A percentile compares a stretch with the other conserved stretches of the same genome.
phyloP scores from a whole-genome alignment of 2,797 vertebrate genomes.

The Tokudaia tokunoshimensis region DNA sequence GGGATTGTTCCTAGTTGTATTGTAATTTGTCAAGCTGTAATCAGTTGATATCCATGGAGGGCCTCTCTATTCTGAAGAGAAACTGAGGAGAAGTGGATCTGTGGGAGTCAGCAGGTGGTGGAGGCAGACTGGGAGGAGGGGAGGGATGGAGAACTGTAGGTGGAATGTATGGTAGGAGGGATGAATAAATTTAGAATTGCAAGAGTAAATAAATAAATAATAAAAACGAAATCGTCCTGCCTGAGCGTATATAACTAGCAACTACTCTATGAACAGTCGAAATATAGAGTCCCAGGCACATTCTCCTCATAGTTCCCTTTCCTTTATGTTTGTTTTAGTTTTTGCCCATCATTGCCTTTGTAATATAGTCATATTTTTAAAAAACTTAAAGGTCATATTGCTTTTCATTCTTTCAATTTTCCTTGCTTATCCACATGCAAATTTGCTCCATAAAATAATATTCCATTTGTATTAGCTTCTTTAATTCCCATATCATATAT shows the following conservation, averaged over 20 bases:
- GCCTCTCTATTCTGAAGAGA: neutral
- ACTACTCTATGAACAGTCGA: neutral
- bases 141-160: too few species aligned
- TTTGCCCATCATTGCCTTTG: neutral
- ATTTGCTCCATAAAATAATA: neutral
- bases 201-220: neutral
- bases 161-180: neutral
- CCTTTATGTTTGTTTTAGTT: neutral
- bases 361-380: neutral
- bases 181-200: neutral
- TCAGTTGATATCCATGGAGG: neutral
- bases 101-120: neutral
- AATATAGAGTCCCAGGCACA: neutral
- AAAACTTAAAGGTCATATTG: neutral
- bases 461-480: neutral
- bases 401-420: neutral
- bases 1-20: neutral
- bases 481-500: neutral
- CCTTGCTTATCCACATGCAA: neutral
- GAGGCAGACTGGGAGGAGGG: neutral
- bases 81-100: neutral
- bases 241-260: neutral
- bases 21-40: neutral
- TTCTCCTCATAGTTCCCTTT: neutral
- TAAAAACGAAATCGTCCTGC: neutral